Base-by-base conservation (phyloP, 1,140 invertebrate genomes). In the Lordiphosa mommai region DNA sequence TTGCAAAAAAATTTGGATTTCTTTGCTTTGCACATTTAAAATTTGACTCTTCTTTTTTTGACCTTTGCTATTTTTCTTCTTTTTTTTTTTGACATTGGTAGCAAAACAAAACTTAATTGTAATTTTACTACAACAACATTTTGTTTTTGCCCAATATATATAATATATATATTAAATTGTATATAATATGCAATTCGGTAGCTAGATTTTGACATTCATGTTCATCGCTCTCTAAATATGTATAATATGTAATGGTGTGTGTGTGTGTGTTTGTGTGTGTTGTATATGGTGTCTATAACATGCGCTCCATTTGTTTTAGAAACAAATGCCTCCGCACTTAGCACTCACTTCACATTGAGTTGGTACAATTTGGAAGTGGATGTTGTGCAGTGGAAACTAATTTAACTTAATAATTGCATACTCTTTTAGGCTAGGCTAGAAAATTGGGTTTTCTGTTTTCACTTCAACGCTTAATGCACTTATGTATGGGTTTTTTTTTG, bases 71-170 rank as follows among this genome's bases (percentile, higher is more conserved):
- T 34, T 34, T 43, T 33, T 27, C 43, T 37, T 66, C 50, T 30
- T 8, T 61, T n/a, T 61, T 50, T 41, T 58, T 44, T 32, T 56
- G 16, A 16, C 14, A 40, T 57, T 51, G 57, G 70, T 80, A 71
- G 76, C 77, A 80, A 80, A 80, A 80, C 77, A 84, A 84, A 84
- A 84, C 77, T 84, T 84, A 84, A 84, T 85, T 84, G 79, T 84
- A 84, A 84, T 77, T 84, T 72, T 48, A 61, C 77, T 84, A 84
- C 77, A 84, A 84, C 77, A 84, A 84, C 77, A 72, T 84, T 84
- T 73, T 77, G 72, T 77, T 63, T 79, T 82, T 80, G 76, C 61
- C 76, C 76, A 41, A 57, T 82, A 82, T 82, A 79, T 77, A 53
- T 61, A 47, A 61, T 70, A 67, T 73, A 61, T 71, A 73, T 80